Evolutionary conservation across 2,113 vertebrate genomes (phyloP), one percentile per base, ranked within the genome.

Genomic region (Phyllostomus hastatus): DNA sequence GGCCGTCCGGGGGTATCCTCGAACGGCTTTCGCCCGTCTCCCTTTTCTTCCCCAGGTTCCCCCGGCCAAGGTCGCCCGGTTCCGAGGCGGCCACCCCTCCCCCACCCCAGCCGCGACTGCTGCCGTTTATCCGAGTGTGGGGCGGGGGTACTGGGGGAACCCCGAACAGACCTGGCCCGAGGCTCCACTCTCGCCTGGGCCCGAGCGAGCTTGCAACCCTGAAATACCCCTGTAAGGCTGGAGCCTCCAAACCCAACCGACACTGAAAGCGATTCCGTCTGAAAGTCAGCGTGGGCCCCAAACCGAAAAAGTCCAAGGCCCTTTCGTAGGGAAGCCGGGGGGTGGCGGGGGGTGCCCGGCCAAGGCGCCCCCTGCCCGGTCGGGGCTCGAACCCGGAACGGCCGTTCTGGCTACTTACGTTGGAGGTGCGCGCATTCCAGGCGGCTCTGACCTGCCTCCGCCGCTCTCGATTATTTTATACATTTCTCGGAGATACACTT

Each of bases 401-500:
- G 91, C 96, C 84, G 94, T 94, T 80, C 94, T 88, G 92, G 96
- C 98, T 99, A 99, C 99, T 99, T 99, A 99, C 99, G 98, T 98
- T 98, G 98, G 94, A 98, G 98, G 97, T 93, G 98, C 96, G 92
- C 91, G 97, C 98, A 92, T 98, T 98, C 98, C 98, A 78, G 97
- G 98, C 98, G 98, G 97, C 98, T 98, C 97, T 98, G 98, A 96
- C 98, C 98, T 99, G 99, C 98, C 98, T 98, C 98, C 98, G 97
- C 98, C 98, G 98, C 98, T 97, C 98, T 98, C 98, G 97, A 98
- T 98, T 98, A 98, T 98, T 99, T 99, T 99, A 99, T 98, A 99
- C 99, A 99, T 99, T 99, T 99, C 99, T 99, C 99, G 98, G 98
- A 99, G 99, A 99, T 99, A 99, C 99, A 99, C 99, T 99, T 99